These are phyloP conservation scores for Scaeva pyrastri DNA, from an alignment of 2,888 invertebrate species.

Conservation along the genomic window DNA sequence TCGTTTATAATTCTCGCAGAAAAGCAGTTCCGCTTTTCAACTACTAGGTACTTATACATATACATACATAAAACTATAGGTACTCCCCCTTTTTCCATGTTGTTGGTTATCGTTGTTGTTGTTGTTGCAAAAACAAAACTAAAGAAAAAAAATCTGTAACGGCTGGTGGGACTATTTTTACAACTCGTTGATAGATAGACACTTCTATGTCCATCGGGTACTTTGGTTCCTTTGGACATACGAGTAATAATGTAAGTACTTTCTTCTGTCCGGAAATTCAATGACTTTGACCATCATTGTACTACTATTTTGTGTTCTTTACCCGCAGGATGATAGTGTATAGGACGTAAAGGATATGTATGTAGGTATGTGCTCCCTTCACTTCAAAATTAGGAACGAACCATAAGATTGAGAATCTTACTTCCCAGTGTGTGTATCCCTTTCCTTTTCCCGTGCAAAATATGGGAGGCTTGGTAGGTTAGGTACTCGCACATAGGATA, in stretches of 20 bases:
- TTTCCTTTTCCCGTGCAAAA: not conserved
- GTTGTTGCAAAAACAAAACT: slow-evolving; percentile 18
- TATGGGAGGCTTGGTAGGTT: not conserved
- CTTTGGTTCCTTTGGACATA: slow-evolving; percentile 55
- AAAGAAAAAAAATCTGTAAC: slow-evolving; percentile 5
- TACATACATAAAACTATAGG: too few species aligned
- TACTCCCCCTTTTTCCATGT: not conserved
- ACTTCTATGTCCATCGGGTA: slow-evolving; percentile 64
- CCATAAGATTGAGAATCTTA: slow-evolving; percentile 38
- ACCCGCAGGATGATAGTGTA: slow-evolving; percentile 19
- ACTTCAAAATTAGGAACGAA: too few species aligned
- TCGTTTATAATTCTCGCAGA: slow-evolving; percentile 16
- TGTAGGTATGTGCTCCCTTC: not conserved
- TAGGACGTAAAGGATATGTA: too few species aligned
- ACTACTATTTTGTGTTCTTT: slow-evolving; percentile 19
- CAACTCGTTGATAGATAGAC: slow-evolving; percentile 54
- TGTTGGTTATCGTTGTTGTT: slow-evolving; percentile 10
- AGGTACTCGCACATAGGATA: not conserved
- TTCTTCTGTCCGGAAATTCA: slow-evolving; percentile 65
- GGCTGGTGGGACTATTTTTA: slow-evolving; percentile 20
- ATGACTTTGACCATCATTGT: slow-evolving; percentile 49
- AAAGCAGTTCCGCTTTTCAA: slow-evolving; percentile 36
- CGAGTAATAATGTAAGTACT: slow-evolving; percentile 22
- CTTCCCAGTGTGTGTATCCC: not conserved
- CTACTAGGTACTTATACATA: too few species aligned